These are phyloP conservation scores for Aleiodes alternator DNA, from an alignment of 2,888 invertebrate species.

Conservation along the genomic window DNA sequence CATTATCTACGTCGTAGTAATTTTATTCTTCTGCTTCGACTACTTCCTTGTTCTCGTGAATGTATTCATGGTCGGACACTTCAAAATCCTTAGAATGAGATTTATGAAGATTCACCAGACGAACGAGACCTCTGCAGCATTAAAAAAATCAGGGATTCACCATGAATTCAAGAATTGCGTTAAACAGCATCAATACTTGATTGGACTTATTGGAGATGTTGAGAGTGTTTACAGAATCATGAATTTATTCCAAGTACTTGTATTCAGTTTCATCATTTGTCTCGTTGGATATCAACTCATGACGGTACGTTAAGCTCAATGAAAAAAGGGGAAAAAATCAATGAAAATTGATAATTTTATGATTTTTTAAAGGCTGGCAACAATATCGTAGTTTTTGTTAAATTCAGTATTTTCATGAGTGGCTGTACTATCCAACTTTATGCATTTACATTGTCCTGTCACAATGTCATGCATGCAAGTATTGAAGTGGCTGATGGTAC, in stretches of 20 bases:
- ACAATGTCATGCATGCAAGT: background rate
- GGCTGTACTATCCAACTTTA: background rate
- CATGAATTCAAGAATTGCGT: slow-evolving; percentile 10
- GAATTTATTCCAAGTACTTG: background rate
- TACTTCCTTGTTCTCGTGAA: slow-evolving; percentile 5
- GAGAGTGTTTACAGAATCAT: slow-evolving; percentile 9
- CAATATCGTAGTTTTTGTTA: background rate
- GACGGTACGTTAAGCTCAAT: too few relatives aligned
- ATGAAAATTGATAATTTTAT: slow-evolving; percentile 1
- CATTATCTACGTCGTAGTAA: background rate
- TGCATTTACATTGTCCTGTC: background rate
- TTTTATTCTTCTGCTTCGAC: slow-evolving; percentile 13
- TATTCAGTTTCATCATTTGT: slow-evolving; percentile 15
- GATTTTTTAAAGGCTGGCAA: too few relatives aligned
- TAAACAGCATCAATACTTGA: slow-evolving; percentile 16
- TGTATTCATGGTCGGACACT: slow-evolving; percentile 11
- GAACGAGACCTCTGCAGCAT: background rate
- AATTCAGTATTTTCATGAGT: background rate
- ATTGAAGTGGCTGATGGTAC: background rate
- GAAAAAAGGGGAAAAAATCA: too few relatives aligned
- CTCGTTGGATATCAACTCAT: slow-evolving; percentile 8
- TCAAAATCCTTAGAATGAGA: background rate
- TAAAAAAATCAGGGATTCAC: background rate
- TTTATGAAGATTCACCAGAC: background rate
- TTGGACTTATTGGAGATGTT: background rate